Base-by-base conservation (phyloP, 2,113 vertebrate genomes). In the Crotalus horridus region DNA sequence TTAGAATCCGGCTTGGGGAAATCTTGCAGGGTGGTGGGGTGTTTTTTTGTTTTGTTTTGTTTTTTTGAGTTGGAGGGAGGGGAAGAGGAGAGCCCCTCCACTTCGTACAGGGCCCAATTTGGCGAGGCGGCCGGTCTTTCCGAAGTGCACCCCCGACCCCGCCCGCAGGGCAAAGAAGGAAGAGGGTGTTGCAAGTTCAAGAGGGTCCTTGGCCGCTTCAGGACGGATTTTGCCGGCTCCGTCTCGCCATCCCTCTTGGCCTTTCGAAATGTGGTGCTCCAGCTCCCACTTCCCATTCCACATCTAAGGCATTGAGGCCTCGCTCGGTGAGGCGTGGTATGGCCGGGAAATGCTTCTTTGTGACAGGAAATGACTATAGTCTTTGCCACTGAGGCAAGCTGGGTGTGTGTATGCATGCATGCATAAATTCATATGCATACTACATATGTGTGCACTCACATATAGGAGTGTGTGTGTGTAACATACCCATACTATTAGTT, bases 291-390 rank as follows among this genome's bases (percentile, higher is more conserved):
- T 20, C 58, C 7, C 15, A 17, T 4, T 26, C 21, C 23, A 54
- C 23, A 20, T 56, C 23, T 54, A 1, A 54, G 90, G 24, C n/a
- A 81, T 33, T 6, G 23, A 39, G 87, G 93, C 87, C 90, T 90
- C n/a, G 48, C 88, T 33, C 3, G 12, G 33, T 4, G 29, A 74
- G 90, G 87, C 69, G 90, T 43, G 87, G 86, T 54, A 59, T 39
- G 12, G 39, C 4, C 23, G 53, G 93, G 64, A 93, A 93, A 74
- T 64, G 54, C 58, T 91, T 88, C 93, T 89, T 74, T 59, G 64
- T 51, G 56, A 59, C 93, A 91, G 93, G 93, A 91, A 93, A 85
- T 85, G n/a, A 61, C 54, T 13, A 55, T 55, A 43, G 29, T 46
- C 39, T 59, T 43, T 53, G 86, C 4, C 54, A 46, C 87, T 54